Conservation (phyloP, 1,140 invertebrate species). For the Musca domestica region DNA sequence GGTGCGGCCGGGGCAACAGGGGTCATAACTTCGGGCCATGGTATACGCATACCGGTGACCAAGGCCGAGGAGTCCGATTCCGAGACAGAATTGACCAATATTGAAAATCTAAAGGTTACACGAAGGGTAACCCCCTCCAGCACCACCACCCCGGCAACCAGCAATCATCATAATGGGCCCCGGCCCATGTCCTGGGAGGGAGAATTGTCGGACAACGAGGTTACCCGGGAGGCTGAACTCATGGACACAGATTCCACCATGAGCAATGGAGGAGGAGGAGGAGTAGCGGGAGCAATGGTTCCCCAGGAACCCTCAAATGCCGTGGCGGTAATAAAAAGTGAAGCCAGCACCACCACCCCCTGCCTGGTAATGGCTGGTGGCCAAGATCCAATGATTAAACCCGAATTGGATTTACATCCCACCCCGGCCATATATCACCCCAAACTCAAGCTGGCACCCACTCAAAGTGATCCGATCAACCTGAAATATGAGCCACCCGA, state of each 20-base stretch:
- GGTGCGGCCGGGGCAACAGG: not conserved
- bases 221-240: slow-evolving; percentile 51
- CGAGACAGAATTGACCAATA: slow-evolving; percentile 48
- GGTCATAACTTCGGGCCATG: slow-evolving; percentile 19
- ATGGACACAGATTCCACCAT: slow-evolving; percentile 50
- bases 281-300: not conserved
- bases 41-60: slow-evolving; percentile 44
- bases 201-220: slow-evolving; percentile 71
- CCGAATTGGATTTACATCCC: slow-evolving; percentile 36
- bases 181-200: slow-evolving; percentile 91
- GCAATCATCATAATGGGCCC: slow-evolving; percentile 43
- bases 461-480: slow-evolving; percentile 52
- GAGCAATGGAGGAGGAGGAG: slow-evolving; percentile 23
- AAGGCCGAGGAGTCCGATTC: slow-evolving; percentile 49
- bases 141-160: not conserved
- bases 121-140: slow-evolving; percentile 24
- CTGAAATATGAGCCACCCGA: slow-evolving; percentile 47
- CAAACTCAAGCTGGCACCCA: slow-evolving; percentile 44
- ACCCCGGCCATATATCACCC: not conserved
- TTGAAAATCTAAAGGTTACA: slow-evolving; percentile 49
- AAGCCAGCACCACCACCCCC: slow-evolving; percentile 29
- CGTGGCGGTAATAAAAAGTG: slow-evolving; percentile 40
- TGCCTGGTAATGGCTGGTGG: not conserved
- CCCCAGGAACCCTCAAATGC: slow-evolving; percentile 14
- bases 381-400: slow-evolving; percentile 36